Conservation (phyloP, 2,113 vertebrate species). For the Phoenicopterus ruber region DNA sequence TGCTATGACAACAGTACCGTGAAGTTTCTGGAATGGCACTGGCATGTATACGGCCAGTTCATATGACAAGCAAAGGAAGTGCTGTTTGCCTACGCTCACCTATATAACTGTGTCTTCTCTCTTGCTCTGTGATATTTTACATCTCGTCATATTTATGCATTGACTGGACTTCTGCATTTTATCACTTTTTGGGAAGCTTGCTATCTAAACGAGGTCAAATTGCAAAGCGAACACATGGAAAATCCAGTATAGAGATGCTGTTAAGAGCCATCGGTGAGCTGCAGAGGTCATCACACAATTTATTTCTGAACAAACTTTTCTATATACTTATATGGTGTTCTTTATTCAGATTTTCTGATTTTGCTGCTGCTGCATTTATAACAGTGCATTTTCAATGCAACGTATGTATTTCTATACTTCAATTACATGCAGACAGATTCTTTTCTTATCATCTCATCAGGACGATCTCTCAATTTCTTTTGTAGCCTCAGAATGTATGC, state of each 20-base stretch:
- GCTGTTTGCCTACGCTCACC: neutral
- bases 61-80: neutral
- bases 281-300: neutral
- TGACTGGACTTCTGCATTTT: neutral
- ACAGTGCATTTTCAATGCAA: neutral
- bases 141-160: neutral
- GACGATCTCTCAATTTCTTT: neutral
- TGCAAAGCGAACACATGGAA: neutral
- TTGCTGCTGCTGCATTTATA: neutral
- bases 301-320: neutral
- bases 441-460: neutral
- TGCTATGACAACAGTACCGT: neutral
- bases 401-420: neutral
- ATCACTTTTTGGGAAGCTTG: neutral
- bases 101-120: neutral
- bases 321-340: neutral
- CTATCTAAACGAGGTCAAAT: neutral
- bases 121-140: neutral
- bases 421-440: neutral
- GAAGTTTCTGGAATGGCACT: neutral
- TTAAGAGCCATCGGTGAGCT: neutral
- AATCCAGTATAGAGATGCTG: rapidly evolving
- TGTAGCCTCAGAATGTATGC: neutral
- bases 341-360: neutral
- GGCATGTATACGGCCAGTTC: neutral